Percentiles rank a stretch among this genome's conserved stretches.
These are phyloP conservation scores for Amphipoea lucens DNA, from an alignment of 2,888 invertebrate genomes.

Conservation along the genomic window DNA sequence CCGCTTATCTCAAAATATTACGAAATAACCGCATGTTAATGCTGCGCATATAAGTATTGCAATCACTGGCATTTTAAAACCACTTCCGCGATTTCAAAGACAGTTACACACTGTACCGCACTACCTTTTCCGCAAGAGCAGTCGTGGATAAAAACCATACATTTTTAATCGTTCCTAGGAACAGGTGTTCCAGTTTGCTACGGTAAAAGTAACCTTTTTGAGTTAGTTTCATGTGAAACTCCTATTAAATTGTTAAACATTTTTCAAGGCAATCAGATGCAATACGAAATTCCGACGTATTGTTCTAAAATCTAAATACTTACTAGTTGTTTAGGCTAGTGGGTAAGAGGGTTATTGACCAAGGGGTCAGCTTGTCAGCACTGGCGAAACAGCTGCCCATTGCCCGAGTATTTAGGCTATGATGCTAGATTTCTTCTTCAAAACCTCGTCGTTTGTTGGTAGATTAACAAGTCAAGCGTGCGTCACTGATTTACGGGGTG, in stretches of 20 bases:
- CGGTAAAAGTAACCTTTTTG: conserved; percentile 13
- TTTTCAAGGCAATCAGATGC: not conserved
- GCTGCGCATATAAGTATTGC: conserved; percentile 23
- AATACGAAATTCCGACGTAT: not conserved
- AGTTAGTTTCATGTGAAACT: not conserved
- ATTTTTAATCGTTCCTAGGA: conserved; percentile 39
- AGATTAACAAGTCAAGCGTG: not conserved
- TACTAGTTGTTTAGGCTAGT: conserved; percentile 25
- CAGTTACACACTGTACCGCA: conserved; percentile 10
- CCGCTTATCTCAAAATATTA: conserved; percentile 15
- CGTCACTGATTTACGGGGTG: not conserved
- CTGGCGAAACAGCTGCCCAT: conserved; percentile 1
- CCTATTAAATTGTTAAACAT: not conserved
- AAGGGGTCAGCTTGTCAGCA: conserved; percentile 22
- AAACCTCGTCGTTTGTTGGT: not conserved
- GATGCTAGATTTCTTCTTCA: not conserved
- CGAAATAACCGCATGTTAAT: conserved; percentile 17
- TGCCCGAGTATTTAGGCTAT: not conserved
- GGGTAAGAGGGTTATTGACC: conserved; percentile 9
- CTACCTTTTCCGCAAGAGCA: conserved; percentile 32
- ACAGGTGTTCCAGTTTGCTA: conserved; percentile 26
- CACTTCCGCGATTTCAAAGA: conserved; percentile 43
- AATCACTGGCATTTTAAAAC: conserved; percentile 40
- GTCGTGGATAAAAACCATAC: conserved; percentile 26
- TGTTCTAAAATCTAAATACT: conserved; percentile 8